phyloP scores from a whole-genome alignment of 2,888 invertebrate species.

The Furcula furcula region DNA sequence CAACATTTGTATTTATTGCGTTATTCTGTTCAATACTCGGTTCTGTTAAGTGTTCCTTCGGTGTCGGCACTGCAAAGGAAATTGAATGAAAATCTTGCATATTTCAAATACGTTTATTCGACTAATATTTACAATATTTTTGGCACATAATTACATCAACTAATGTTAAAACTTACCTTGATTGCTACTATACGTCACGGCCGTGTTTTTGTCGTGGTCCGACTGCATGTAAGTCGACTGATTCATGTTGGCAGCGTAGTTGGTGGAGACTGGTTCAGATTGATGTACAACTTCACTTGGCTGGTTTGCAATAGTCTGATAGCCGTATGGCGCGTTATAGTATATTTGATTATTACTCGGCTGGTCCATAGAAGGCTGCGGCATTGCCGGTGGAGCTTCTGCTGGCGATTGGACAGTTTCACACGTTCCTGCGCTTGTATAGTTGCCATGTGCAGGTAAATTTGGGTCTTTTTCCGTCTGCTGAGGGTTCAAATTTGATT shows the following conservation, averaged over 20 bases:
- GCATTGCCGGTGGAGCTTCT: conserved; percentile 45
- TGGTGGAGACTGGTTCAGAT: conserved; percentile 44
- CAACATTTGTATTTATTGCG: conserved; percentile 5
- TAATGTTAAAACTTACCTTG: background rate
- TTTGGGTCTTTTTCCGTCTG: conserved; percentile 42
- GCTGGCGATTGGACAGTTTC: conserved; percentile 74
- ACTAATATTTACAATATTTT: conserved; percentile 28
- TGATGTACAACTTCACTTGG: conserved; percentile 43
- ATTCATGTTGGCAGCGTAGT: conserved; percentile 56
- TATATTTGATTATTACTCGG: conserved; percentile 49
- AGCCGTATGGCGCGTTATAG: conserved; percentile 76
- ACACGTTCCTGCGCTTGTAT: conserved; percentile 73
- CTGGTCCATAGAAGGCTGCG: conserved; percentile 25
- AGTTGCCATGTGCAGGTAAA: conserved; percentile 55
- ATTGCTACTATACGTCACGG: conserved; percentile 48
- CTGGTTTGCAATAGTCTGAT: conserved; percentile 57
- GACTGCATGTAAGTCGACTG: conserved; percentile 70
- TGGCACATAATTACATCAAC: conserved; percentile 13
- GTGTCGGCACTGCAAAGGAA: conserved; percentile 66
- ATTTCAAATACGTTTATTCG: conserved; percentile 47
- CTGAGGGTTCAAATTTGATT: conserved; percentile 44
- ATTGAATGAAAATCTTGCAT: conserved; percentile 50
- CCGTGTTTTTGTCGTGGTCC: conserved; percentile 48
- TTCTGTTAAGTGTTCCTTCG: conserved; percentile 49
- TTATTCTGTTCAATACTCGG: conserved; percentile 30